Conservation (phyloP, 2,888 invertebrate genomes). For the Eupithecia exiguata region DNA sequence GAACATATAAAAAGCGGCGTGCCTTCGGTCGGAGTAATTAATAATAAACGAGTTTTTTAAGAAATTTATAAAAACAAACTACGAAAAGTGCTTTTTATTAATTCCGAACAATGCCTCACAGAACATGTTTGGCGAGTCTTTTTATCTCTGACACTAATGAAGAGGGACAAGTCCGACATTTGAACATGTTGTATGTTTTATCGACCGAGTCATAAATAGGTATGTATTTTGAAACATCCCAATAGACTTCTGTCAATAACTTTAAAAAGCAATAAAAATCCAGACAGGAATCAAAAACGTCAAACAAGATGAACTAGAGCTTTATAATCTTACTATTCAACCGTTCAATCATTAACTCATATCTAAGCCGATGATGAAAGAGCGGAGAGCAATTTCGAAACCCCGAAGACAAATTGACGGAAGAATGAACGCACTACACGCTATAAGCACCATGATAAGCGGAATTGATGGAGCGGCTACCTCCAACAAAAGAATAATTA, state of each 20-base stretch:
- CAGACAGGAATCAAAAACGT: not conserved
- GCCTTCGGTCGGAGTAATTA: conserved; percentile 72
- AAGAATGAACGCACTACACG: conserved; percentile 54
- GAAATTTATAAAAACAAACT: conserved; percentile 43
- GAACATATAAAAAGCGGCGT: conserved; percentile 66
- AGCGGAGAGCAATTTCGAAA: conserved; percentile 63
- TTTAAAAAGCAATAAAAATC: not conserved
- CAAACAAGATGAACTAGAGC: not conserved
- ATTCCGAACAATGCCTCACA: conserved; percentile 22
- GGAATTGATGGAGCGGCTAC: conserved; percentile 70
- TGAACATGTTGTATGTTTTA: conserved; percentile 10
- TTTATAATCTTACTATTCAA: conserved; percentile 6
- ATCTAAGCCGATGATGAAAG: conserved; percentile 59
- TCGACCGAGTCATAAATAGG: not conserved
- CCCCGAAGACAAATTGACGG: conserved; percentile 72
- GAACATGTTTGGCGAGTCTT: conserved; percentile 29
- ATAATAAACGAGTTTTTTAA: conserved; percentile 60
- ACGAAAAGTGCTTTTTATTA: conserved; percentile 29
- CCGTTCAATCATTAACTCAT: conserved; percentile 50
- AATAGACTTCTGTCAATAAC: not conserved
- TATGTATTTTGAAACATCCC: not conserved
- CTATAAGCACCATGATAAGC: conserved; percentile 72
- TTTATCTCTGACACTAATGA: conserved; percentile 25
- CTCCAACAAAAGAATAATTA: conserved; percentile 78
- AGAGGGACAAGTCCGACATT: conserved; percentile 18